Conservation (phyloP, 2,113 vertebrate species). For the Triplophysa dalaica region DNA sequence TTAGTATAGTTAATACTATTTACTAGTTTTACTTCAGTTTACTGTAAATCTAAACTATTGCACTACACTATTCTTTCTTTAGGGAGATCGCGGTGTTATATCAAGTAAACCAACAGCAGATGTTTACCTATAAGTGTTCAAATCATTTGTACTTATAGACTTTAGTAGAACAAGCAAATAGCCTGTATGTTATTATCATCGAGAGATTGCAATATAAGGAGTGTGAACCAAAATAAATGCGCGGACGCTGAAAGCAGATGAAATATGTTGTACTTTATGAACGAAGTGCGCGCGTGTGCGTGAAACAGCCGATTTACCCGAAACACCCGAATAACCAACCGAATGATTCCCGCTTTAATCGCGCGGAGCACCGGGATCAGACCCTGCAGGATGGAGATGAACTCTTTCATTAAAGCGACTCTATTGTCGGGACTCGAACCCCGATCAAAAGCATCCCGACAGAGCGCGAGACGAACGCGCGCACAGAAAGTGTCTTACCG, state of each 20-base stretch:
- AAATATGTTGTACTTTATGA: neutral
- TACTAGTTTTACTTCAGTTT: too few relatives aligned
- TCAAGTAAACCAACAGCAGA: too few relatives aligned
- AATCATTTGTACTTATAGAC: too few relatives aligned
- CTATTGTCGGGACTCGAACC: neutral
- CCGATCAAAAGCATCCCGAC: neutral
- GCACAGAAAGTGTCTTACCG: conserved; percentile 17
- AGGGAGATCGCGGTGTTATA: too few relatives aligned
- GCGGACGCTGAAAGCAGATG: neutral
- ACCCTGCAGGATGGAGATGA: conserved; percentile 7
- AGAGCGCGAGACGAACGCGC: neutral
- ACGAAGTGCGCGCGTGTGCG: neutral
- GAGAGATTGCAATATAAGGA: neutral
- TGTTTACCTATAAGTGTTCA: too few relatives aligned
- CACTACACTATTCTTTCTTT: too few relatives aligned
- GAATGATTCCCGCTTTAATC: neutral
- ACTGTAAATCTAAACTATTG: too few relatives aligned
- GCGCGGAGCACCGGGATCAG: neutral
- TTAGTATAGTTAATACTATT: too few relatives aligned
- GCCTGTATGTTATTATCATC: too few relatives aligned
- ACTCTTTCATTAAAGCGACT: conserved; percentile 7
- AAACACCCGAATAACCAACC: neutral
- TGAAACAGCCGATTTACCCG: neutral
- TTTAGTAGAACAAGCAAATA: too few relatives aligned
- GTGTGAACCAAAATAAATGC: neutral